These are phyloP conservation scores for Anguilla megastoma DNA, from an alignment of 2,797 vertebrate genomes.

Conservation along the genomic window DNA sequence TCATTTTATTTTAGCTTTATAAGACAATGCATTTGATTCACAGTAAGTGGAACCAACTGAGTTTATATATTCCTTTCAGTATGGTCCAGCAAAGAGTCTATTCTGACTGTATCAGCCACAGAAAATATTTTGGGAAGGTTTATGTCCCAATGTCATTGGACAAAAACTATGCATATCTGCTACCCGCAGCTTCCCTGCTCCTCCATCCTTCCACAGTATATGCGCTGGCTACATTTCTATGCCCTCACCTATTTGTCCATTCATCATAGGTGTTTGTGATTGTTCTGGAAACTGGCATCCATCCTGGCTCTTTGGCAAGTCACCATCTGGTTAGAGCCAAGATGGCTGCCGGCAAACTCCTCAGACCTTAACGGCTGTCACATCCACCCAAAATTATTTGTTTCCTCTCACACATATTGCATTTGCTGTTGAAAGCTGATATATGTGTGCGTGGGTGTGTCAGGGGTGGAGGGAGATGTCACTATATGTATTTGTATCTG, in stretches of 20 bases:
- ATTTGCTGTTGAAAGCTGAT: neutral
- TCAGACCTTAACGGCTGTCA: constrained; percentile 61
- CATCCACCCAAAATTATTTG: neutral
- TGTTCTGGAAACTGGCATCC: constrained; percentile 72
- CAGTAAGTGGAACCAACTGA: neutral
- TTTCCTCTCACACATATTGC: constrained; percentile 51
- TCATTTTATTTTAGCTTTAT: neutral
- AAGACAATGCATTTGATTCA: neutral
- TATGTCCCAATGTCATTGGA: neutral
- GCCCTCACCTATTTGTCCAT: constrained; percentile 69
- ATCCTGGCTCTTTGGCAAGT: constrained; percentile 66
- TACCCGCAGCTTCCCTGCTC: constrained; percentile 60
- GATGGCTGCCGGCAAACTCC: constrained; percentile 68
- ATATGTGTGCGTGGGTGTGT: neutral
- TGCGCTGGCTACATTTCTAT: constrained; percentile 67
- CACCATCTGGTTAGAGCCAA: constrained; percentile 62
- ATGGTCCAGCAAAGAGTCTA: neutral
- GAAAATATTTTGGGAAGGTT: neutral
- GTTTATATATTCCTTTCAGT: neutral
- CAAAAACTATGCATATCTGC: constrained; percentile 63
- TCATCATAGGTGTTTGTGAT: constrained; percentile 75
- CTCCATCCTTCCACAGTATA: constrained; percentile 61
- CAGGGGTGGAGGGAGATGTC: too few species aligned
- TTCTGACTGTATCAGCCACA: constrained; percentile 8
- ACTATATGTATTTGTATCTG: too few species aligned